A percentile compares a stretch with the other conserved stretches of the same genome.
Evolutionary conservation across 2,797 vertebrate species (phyloP).

Genomic region (Sternotherus odoratus): DNA sequence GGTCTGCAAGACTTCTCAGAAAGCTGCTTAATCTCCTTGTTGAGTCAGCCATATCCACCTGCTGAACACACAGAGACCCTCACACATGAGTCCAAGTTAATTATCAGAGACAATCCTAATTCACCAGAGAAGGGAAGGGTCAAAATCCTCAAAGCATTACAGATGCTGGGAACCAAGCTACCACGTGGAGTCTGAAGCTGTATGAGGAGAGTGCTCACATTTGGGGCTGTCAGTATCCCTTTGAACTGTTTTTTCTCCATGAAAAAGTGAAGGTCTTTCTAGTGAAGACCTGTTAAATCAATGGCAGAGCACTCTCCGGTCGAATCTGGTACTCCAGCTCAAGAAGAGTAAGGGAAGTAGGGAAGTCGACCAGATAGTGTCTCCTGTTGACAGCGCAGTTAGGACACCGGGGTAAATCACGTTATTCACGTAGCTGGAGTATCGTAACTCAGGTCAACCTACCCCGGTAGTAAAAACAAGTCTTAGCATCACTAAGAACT

Average conservation of each 20-base stretch:
- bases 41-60: conserved; percentile 55
- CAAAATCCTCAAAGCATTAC: not conserved
- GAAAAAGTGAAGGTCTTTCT: too few species aligned
- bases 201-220: not conserved
- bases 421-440: too few species aligned
- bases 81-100: not conserved
- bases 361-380: too few species aligned
- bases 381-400: too few species aligned
- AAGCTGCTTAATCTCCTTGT: conserved; percentile 77
- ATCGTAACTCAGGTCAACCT: too few species aligned
- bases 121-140: not conserved
- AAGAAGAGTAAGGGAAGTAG: too few species aligned
- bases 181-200: not conserved
- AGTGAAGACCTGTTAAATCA: too few species aligned
- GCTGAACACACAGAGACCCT: conserved; percentile 75
- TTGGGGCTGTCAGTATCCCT: not conserved
- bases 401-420: too few species aligned
- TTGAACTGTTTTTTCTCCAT: not conserved
- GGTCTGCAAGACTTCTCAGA: conserved; percentile 85
- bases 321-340: too few species aligned
- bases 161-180: not conserved
- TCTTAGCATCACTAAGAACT: not conserved
- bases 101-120: not conserved
- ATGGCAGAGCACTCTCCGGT: too few species aligned
- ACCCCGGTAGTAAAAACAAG: too few species aligned